Conservation (phyloP, 2,113 vertebrate genomes). For the Oreocharis arfaki region DNA sequence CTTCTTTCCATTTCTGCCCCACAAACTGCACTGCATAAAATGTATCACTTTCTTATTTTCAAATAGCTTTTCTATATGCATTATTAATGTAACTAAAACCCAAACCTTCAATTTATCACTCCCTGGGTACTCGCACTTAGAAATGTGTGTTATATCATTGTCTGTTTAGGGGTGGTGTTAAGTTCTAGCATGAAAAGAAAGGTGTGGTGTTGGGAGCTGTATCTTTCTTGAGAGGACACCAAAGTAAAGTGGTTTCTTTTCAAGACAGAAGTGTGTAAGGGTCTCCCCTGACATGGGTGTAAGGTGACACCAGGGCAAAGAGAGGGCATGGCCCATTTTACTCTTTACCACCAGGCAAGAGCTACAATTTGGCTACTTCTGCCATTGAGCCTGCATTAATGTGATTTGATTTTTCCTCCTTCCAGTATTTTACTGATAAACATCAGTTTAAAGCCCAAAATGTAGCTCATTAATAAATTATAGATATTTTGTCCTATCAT, state of each 20-base stretch:
- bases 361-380: not conserved
- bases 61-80: conserved; percentile 39
- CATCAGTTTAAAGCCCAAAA: not conserved
- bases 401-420: not conserved
- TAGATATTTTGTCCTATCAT: not conserved
- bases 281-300: not conserved
- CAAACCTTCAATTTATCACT: conserved; percentile 50
- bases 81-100: conserved; percentile 58
- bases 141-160: conserved; percentile 33
- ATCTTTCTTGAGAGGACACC: not conserved
- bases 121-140: not conserved
- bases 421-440: not conserved
- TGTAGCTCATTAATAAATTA: not conserved
- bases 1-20: conserved; percentile 14
- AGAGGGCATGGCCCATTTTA: not conserved
- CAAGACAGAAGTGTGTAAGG: not conserved
- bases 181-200: conserved; percentile 14
- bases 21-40: not conserved
- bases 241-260: not conserved
- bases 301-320: not conserved
- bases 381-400: not conserved
- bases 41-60: conserved; percentile 39
- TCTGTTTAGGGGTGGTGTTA: conserved; percentile 51
- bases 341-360: not conserved
- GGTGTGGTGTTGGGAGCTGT: not conserved